These are phyloP conservation scores for Oreochromis grahami DNA, from an alignment of 2,797 vertebrate species.

Conservation along the genomic window DNA sequence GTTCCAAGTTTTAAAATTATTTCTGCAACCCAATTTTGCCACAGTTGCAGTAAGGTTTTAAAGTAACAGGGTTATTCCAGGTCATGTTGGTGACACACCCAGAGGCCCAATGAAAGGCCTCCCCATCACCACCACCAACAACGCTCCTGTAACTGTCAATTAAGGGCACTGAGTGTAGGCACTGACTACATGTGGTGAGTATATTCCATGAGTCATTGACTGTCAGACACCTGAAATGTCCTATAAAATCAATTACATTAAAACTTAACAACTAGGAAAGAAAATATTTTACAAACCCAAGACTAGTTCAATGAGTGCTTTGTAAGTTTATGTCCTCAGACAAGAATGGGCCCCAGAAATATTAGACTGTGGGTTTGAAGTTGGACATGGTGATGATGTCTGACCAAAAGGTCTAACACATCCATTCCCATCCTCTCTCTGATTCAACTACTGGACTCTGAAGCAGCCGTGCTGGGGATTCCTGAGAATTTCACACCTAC, in stretches of 20 bases:
- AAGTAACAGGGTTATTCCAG: slow-evolving; percentile 40
- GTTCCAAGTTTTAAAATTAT: slow-evolving; percentile 15
- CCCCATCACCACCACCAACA: slow-evolving; percentile 34
- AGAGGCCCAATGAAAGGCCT: slow-evolving; percentile 57
- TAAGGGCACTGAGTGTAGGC: slow-evolving; percentile 33
- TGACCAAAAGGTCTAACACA: slow-evolving; percentile 31
- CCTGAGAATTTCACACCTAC: slow-evolving; percentile 67
- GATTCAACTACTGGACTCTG: slow-evolving; percentile 17
- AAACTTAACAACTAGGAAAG: background rate
- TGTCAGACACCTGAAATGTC: slow-evolving; percentile 47
- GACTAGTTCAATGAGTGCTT: background rate
- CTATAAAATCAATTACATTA: slow-evolving; percentile 35
- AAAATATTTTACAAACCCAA: slow-evolving; percentile 6
- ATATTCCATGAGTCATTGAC: slow-evolving; percentile 43
- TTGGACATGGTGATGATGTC: slow-evolving; percentile 45
- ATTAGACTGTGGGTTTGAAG: slow-evolving; percentile 21
- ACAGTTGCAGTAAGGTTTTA: background rate
- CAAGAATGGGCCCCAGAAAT: background rate
- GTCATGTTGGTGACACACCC: slow-evolving; percentile 55
- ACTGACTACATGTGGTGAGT: slow-evolving; percentile 29
- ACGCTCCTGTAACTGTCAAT: slow-evolving; percentile 43
- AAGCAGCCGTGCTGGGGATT: slow-evolving; percentile 19
- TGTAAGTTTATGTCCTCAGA: slow-evolving; percentile 11
- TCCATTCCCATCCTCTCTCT: slow-evolving; percentile 25
- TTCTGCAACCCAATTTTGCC: slow-evolving; percentile 10